Conservation (phyloP, 2,888 invertebrate species). For the Eutolmus rufibarbis region DNA sequence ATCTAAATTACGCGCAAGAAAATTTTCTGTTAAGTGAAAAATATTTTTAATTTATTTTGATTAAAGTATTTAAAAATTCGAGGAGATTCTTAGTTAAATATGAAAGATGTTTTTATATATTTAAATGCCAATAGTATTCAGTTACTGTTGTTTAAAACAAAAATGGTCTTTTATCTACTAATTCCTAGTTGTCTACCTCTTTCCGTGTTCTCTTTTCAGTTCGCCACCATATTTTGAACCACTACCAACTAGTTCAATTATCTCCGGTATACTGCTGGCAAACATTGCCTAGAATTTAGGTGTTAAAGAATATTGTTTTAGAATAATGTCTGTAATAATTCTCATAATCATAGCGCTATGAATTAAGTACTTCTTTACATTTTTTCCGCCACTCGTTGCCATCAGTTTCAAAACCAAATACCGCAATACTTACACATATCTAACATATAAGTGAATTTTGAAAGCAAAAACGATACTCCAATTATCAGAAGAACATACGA, state of each 20-base stretch:
- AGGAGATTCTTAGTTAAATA: conserved; percentile 6
- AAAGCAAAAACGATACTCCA: not conserved
- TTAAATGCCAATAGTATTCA: not conserved
- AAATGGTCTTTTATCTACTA: conserved; percentile 49
- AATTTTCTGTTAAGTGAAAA: conserved; percentile 4
- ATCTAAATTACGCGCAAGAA: conserved; percentile 1
- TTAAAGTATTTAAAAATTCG: conserved; percentile 4
- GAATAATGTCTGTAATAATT: not conserved
- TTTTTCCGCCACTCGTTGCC: not conserved
- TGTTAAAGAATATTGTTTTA: conserved; percentile 44
- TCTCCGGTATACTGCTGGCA: conserved; percentile 99
- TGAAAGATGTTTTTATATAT: conserved; percentile 14
- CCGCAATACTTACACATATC: not conserved
- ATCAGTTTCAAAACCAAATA: conserved; percentile 27
- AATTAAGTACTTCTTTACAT: not conserved
- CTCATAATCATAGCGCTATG: not conserved
- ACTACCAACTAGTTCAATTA: conserved; percentile 99
- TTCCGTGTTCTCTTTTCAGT: conserved; percentile 99
- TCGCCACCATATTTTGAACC: conserved; percentile 99
- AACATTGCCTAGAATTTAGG: conserved; percentile 91
- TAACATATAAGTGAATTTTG: not conserved
- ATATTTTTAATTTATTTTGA: not conserved
- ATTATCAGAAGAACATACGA: not conserved
- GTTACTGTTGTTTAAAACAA: conserved; percentile 36
- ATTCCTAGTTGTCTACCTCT: conserved; percentile 78